These are phyloP conservation scores for Drosophila takahashii DNA, from an alignment of 1,140 invertebrate genomes.

Conservation along the genomic window DNA sequence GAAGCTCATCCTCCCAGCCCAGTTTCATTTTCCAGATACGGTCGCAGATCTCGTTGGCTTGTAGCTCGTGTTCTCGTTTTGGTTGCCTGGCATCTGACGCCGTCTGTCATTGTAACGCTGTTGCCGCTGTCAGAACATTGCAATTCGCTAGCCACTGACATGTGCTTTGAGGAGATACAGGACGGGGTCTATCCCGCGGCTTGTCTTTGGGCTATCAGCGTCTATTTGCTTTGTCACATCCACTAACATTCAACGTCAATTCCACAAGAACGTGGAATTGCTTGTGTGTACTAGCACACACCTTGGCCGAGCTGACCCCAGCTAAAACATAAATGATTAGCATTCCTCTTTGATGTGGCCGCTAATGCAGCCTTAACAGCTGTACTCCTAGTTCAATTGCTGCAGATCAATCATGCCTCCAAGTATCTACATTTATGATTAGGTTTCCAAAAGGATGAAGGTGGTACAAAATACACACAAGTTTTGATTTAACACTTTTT, in stretches of 20 bases:
- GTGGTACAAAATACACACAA: no score
- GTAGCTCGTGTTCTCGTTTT: constrained; percentile 20
- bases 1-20: constrained; percentile 5
- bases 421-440: no score
- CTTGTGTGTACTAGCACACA: constrained; percentile 22
- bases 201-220: constrained; percentile 60
- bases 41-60: constrained; percentile 20
- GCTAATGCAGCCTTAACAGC: neutral
- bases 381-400: neutral
- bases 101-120: constrained; percentile 47
- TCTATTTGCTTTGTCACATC: constrained; percentile 74
- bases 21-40: constrained; percentile 6
- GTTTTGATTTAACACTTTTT: no score
- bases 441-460: neutral
- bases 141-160: constrained; percentile 59
- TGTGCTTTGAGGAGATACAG: constrained; percentile 51
- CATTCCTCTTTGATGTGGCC: constrained; percentile 53
- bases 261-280: constrained; percentile 15
- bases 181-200: constrained; percentile 44
- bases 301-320: neutral
- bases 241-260: constrained; percentile 68
- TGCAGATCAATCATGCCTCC: no score
- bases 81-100: constrained; percentile 21
- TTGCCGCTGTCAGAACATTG: constrained; percentile 74
- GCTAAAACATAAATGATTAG: constrained; percentile 8